A percentile compares a stretch with the other conserved stretches of the same genome.
Conservation (phyloP, 2,888 invertebrate genomes). For the Lysandra coridon region DNA sequence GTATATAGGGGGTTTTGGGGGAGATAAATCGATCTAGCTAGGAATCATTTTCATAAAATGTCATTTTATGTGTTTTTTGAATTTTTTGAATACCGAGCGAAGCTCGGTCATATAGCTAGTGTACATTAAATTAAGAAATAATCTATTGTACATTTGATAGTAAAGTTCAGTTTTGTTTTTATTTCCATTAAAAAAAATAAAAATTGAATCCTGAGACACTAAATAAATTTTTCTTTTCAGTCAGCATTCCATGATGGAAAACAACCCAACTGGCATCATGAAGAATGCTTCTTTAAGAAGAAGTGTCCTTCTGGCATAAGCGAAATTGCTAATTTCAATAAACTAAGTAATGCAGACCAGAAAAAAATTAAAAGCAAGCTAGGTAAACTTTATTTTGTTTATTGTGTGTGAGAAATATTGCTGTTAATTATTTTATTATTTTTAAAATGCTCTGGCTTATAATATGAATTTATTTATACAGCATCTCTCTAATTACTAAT, state of each 20-base stretch:
- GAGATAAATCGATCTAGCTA: no score
- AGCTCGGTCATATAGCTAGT: no score
- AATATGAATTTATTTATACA: background rate
- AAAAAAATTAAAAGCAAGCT: conserved; percentile 85
- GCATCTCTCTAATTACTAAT: no score
- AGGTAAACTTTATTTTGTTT: conserved; percentile 69
- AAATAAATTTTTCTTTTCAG: conserved; percentile 68
- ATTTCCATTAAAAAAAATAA: no score
- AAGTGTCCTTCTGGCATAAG: conserved; percentile 86
- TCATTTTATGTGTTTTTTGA: no score
- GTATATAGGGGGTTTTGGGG: no score
- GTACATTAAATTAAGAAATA: no score
- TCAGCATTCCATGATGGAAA: conserved; percentile 93
- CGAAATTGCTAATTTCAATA: conserved; percentile 90
- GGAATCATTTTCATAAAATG: no score
- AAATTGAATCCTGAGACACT: background rate
- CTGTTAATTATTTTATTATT: background rate
- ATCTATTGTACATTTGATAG: no score
- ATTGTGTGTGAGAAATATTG: background rate
- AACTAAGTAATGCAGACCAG: conserved; percentile 91
- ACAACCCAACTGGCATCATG: conserved; percentile 93
- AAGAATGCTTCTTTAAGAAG: conserved; percentile 91
- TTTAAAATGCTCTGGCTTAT: background rate
- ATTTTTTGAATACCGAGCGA: no score
- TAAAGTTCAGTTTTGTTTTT: no score